These are phyloP conservation scores for Cassiopea xamachana DNA, from an alignment of 30 jellyfish, hydroid and myxozoan species.

Conservation along the genomic window DNA sequence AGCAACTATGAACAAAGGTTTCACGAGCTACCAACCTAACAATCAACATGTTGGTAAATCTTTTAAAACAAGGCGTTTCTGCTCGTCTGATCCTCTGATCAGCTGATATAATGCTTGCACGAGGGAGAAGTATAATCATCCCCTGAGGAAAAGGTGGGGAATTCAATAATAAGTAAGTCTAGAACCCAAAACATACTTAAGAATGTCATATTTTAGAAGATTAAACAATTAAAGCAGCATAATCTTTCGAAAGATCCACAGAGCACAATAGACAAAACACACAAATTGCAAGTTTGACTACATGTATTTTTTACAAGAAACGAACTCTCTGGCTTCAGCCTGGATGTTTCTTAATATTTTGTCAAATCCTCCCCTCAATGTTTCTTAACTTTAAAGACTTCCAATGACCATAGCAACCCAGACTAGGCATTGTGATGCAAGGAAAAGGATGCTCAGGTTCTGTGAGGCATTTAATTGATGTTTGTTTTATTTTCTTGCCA, in stretches of 20 bases:
- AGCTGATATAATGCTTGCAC: not conserved
- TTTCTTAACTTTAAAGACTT: too few relatives aligned
- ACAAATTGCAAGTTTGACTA: not conserved
- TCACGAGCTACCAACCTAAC: not conserved
- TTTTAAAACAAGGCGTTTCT: not conserved
- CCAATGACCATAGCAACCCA: too few relatives aligned
- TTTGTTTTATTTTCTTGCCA: too few relatives aligned
- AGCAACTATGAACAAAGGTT: not conserved
- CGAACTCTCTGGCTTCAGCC: too few relatives aligned
- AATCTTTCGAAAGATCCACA: not conserved
- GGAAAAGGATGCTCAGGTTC: too few relatives aligned
- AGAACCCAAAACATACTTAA: not conserved
- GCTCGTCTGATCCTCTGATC: not conserved
- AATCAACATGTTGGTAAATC: not conserved
- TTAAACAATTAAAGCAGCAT: not conserved
- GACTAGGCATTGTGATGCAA: too few relatives aligned
- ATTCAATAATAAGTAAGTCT: not conserved
- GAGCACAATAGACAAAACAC: not conserved
- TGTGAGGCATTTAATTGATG: too few relatives aligned
- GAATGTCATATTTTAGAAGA: not conserved
- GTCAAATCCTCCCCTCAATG: too few relatives aligned
- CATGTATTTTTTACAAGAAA: not conserved
- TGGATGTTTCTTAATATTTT: too few relatives aligned
- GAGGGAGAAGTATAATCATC: too few relatives aligned
- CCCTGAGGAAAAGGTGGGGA: not conserved